Percentiles rank a stretch among this genome's conserved stretches.
Conservation (phyloP, 2,797 vertebrate species). For the Esox masquinongy region DNA sequence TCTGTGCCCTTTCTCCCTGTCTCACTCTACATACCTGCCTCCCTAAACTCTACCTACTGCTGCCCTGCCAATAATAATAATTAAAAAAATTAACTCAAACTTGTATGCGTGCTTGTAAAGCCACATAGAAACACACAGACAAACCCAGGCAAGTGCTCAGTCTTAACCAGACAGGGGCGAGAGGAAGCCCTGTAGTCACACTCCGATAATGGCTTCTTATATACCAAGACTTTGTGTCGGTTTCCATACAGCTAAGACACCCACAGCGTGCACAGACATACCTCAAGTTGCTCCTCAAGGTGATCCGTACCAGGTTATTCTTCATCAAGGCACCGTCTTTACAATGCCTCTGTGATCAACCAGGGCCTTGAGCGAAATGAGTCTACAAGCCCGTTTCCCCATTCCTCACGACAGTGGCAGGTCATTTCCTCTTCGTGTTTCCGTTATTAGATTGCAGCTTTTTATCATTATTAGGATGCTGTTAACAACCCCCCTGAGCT, state of each 20-base stretch:
- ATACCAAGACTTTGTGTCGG: not conserved
- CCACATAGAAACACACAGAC: not conserved
- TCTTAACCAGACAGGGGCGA: too few relatives aligned
- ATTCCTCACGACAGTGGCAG: conserved; percentile 61
- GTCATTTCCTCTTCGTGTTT: conserved; percentile 56
- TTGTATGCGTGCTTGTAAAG: not conserved
- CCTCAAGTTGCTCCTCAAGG: not conserved
- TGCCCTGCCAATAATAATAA: not conserved
- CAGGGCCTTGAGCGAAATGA: conserved; percentile 35
- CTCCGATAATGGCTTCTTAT: too few relatives aligned
- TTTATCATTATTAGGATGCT: conserved; percentile 44
- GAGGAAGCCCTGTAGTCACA: too few relatives aligned
- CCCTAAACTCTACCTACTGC: not conserved
- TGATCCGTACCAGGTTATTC: conserved; percentile 2
- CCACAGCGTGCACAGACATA: not conserved
- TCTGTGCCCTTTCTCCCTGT: not conserved
- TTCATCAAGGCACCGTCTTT: conserved; percentile 24
- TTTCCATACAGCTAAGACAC: not conserved
- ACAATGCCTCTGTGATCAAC: conserved; percentile 34
- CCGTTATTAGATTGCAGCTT: conserved; percentile 47
- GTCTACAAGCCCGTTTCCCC: conserved; percentile 36
- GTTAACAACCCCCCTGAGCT: conserved; percentile 17
- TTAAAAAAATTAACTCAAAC: not conserved
- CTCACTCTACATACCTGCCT: not conserved
- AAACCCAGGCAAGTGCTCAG: not conserved